Conservation (phyloP, 2,888 invertebrate genomes). For the Plusia festucae region DNA sequence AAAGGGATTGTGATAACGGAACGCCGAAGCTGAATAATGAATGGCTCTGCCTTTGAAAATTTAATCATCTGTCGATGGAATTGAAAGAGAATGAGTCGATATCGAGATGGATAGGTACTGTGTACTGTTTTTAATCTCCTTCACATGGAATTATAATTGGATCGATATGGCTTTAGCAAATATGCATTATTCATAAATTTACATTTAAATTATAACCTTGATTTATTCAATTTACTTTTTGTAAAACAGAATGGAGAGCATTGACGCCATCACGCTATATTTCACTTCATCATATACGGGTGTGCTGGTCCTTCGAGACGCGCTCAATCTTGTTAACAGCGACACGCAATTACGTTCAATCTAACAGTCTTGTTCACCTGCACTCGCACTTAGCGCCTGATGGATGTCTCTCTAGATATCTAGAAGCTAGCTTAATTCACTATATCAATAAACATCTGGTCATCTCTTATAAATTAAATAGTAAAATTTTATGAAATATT, state of each 20-base stretch:
- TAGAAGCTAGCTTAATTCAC: not conserved
- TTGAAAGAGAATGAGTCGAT: conserved; percentile 8
- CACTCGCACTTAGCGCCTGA: conserved; percentile 30
- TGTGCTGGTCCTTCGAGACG: conserved; percentile 32
- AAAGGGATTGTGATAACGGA: conserved; percentile 16
- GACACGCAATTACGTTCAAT: conserved; percentile 60
- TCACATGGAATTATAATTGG: not conserved
- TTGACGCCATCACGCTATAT: not conserved
- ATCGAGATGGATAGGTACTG: not conserved
- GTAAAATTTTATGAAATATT: too few species aligned
- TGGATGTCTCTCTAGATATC: not conserved
- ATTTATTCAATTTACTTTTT: not conserved
- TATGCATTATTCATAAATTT: too few species aligned
- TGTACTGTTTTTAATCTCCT: not conserved
- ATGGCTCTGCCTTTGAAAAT: conserved; percentile 16
- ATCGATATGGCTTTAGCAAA: not conserved
- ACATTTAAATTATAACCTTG: not conserved
- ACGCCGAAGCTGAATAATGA: conserved; percentile 15
- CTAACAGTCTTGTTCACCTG: conserved; percentile 55
- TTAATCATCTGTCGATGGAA: conserved; percentile 10
- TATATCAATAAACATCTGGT: not conserved
- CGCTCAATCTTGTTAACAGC: conserved; percentile 56
- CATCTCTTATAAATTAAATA: not conserved
- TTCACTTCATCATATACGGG: conserved; percentile 9
- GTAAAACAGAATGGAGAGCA: not conserved